Evolutionary conservation across 2,797 vertebrate genomes (phyloP), one percentile per base, ranked within the genome.

Genomic region (Typhlichthys subterraneus): DNA sequence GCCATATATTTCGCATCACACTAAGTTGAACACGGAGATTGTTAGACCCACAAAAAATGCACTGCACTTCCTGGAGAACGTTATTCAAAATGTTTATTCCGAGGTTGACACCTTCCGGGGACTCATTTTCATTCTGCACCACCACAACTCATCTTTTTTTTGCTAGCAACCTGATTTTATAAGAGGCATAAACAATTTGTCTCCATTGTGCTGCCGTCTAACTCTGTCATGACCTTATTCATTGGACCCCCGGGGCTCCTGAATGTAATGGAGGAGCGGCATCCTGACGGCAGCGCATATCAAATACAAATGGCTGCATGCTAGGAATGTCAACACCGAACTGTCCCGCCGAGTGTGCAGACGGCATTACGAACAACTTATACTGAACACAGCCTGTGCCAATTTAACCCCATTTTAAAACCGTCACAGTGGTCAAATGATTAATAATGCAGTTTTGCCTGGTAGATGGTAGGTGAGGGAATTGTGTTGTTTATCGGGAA

Each of bases 141-240:
- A 77, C 63, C 66, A 70, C 65, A 52, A 73, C 81, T 80, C 86
- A 76, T 88, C 75, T 77, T 79, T 58, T 77, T 79, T 57, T 77
- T 81, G 77, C 71, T 49, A 42, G 61, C 72, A 77, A 82, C 68
- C 77, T 75, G 82, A 85, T 85, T 85, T 76, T 79, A 76, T 71
- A 84, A 87, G 84, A 79, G 80, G 81, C 77, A 80, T 77, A 79
- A 85, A 87, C 82, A 86, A 85, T 85, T 85, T 82, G 80, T 83
- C 82, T 80, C 70, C 53, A 70, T 67, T 83, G 82, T 79, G 73
- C 81, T 80, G 72, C 65, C 63, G 65, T 59, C 73, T 55, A 69
- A 72, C 79, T 85, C 76, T 2, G 33, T 64, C 76, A 59, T 82
- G 84, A 81, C 85, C 84, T 80, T 78, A 81, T 82, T 85, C 72